phyloP scores from a whole-genome alignment of 2,888 invertebrate genomes.

The Acrocera orbiculus region DNA sequence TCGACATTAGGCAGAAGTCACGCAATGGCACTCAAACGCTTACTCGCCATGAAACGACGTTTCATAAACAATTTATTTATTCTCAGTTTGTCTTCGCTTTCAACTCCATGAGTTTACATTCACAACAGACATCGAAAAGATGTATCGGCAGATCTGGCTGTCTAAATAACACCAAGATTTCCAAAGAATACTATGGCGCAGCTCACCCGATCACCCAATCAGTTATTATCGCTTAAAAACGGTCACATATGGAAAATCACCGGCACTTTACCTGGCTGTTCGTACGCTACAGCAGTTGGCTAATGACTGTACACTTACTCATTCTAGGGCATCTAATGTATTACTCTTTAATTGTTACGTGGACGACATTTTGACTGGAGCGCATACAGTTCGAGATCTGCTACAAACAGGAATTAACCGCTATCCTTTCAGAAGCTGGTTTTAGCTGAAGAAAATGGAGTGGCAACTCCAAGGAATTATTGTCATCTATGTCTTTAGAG shows the following conservation, averaged over 20 bases:
- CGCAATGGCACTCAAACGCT: neutral
- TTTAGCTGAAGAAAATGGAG: neutral
- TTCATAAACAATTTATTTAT: neutral
- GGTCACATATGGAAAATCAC: slow-evolving; percentile 3
- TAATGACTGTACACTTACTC: neutral
- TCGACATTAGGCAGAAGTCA: neutral
- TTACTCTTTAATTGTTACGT: slow-evolving; percentile 5
- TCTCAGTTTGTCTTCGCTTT: neutral
- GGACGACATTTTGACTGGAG: slow-evolving; percentile 6
- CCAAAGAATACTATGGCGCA: neutral
- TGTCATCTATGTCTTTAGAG: neutral
- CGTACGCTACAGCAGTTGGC: neutral
- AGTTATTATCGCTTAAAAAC: slow-evolving; percentile 2
- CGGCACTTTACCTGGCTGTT: slow-evolving; percentile 2
- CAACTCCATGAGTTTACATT: neutral
- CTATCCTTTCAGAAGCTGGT: neutral
- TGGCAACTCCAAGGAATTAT: neutral
- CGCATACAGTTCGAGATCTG: neutral
- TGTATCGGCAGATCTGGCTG: slow-evolving; percentile 4
- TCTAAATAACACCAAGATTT: neutral
- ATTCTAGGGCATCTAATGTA: slow-evolving; percentile 7
- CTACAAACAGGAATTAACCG: neutral
- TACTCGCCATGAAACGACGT: neutral
- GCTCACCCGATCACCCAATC: neutral
- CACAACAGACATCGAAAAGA: slow-evolving; percentile 6